A percentile compares a stretch with the other conserved stretches of the same genome.
Evolutionary conservation across 2,797 vertebrate genomes (phyloP).

Genomic region (Arrhamphus sclerolepis): DNA sequence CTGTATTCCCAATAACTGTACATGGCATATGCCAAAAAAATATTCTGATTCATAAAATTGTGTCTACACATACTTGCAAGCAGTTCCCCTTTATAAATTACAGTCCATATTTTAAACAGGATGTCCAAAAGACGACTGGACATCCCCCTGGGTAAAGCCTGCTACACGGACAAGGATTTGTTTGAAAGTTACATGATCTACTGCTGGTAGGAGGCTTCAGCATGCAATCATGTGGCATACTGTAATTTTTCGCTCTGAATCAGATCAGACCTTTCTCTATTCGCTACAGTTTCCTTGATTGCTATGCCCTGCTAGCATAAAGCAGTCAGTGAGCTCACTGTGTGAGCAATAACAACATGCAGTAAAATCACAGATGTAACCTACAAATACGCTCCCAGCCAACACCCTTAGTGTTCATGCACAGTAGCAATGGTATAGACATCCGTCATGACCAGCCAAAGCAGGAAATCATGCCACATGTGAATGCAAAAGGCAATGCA

Average conservation of each 20-base stretch:
- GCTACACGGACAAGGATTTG: not conserved
- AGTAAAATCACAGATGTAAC: conserved; percentile 58
- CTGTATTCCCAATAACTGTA: too few species aligned
- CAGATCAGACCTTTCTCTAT: conserved; percentile 63
- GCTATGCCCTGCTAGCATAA: conserved; percentile 45
- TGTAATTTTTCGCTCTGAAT: conserved; percentile 51
- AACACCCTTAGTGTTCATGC: conserved; percentile 46
- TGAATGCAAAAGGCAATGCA: conserved; percentile 57
- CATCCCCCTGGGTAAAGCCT: too few species aligned
- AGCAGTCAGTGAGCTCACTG: conserved; percentile 63
- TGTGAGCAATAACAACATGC: conserved; percentile 65
- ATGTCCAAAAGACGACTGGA: too few species aligned
- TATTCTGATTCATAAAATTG: too few species aligned
- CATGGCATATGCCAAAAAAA: too few species aligned
- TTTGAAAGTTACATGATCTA: conserved; percentile 16
- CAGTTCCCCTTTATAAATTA: too few species aligned
- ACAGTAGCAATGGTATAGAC: conserved; percentile 45
- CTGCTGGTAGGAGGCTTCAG: conserved; percentile 22
- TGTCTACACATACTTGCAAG: too few species aligned
- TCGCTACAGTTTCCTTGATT: conserved; percentile 59
- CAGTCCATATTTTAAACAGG: too few species aligned
- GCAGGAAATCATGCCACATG: conserved; percentile 59
- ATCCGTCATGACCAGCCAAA: conserved; percentile 57
- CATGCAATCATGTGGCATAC: conserved; percentile 13
- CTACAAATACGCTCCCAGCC: conserved; percentile 18